Percentiles rank a stretch among this genome's conserved stretches.
These are phyloP conservation scores for Pseudoatta argentina DNA, from an alignment of 1,140 invertebrate species.

Conservation along the genomic window DNA sequence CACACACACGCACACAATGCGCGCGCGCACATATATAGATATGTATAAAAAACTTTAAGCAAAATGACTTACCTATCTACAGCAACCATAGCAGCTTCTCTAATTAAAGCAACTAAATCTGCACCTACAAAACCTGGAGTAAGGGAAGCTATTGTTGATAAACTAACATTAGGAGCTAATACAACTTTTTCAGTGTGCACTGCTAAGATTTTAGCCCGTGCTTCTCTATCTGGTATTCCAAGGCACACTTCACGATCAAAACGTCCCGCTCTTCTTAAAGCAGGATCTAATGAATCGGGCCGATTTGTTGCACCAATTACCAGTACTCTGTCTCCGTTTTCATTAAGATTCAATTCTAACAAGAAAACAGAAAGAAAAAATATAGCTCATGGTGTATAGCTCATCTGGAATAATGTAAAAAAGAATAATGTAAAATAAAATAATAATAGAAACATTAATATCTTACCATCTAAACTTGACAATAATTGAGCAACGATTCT, in stretches of 20 bases:
- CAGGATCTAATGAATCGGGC: constrained; percentile 97
- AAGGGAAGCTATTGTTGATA: constrained; percentile 91
- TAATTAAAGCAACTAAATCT: constrained; percentile 95
- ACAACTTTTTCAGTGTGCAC: constrained; percentile 90
- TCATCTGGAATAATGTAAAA: not conserved
- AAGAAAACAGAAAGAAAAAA: constrained; percentile 7
- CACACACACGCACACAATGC: too few species aligned
- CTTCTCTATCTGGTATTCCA: constrained; percentile 95
- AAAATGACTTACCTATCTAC: constrained; percentile 88
- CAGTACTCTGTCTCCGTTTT: constrained; percentile 91
- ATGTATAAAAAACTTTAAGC: constrained; percentile 2
- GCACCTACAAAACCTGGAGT: constrained; percentile 99
- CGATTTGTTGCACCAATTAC: constrained; percentile 98
- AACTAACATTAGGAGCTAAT: constrained; percentile 90
- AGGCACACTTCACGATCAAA: constrained; percentile 97
- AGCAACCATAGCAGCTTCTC: constrained; percentile 95
- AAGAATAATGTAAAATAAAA: not conserved
- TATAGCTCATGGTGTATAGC: not conserved
- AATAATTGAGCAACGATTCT: constrained; percentile 97
- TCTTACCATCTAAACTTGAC: constrained; percentile 93
- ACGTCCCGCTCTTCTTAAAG: constrained; percentile 95
- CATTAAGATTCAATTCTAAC: constrained; percentile 87
- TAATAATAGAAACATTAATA: constrained; percentile 1
- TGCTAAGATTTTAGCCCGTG: constrained; percentile 91
- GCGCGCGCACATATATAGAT: not conserved